Conservation (phyloP, 2,113 vertebrate genomes). For the Prolemur simus region DNA sequence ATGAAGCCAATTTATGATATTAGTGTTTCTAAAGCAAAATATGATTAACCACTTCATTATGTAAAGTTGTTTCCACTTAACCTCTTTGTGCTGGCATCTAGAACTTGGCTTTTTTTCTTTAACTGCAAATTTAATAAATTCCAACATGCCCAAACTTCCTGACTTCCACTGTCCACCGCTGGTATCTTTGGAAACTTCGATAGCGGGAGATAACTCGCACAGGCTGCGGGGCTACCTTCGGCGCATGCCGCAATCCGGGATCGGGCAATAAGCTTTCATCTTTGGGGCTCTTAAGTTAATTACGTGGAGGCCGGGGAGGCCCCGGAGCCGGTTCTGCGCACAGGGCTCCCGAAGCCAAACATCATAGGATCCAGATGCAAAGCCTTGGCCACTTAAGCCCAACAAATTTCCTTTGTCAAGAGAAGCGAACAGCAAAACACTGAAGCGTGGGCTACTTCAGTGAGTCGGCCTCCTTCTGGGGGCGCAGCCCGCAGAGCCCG, state of each 20-base stretch:
- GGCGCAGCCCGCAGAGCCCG: background rate
- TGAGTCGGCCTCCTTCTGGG: background rate
- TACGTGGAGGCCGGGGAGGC: slow-evolving; percentile 70
- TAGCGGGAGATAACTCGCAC: slow-evolving; percentile 60
- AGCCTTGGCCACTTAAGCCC: slow-evolving; percentile 76
- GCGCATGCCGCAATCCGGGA: slow-evolving; percentile 78
- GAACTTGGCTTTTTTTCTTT: slow-evolving; percentile 64
- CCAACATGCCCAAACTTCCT: slow-evolving; percentile 79
- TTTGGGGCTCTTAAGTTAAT: slow-evolving; percentile 82
- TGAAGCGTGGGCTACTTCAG: slow-evolving; percentile 43
- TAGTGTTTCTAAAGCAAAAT: slow-evolving; percentile 72
- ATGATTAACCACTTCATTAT: slow-evolving; percentile 71
- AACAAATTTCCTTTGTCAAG: slow-evolving; percentile 82
- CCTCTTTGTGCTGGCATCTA: slow-evolving; percentile 65
- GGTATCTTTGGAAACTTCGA: slow-evolving; percentile 68
- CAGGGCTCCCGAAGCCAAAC: slow-evolving; percentile 76
- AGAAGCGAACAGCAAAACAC: slow-evolving; percentile 72
- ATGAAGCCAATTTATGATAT: slow-evolving; percentile 46
- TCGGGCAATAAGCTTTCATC: slow-evolving; percentile 82
- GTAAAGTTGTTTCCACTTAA: slow-evolving; percentile 80
- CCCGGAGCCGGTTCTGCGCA: slow-evolving; percentile 60
- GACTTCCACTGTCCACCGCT: slow-evolving; percentile 73
- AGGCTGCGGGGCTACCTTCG: slow-evolving; percentile 76
- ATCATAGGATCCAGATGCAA: slow-evolving; percentile 84
- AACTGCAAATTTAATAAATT: slow-evolving; percentile 82